Base-by-base conservation (phyloP, 2,888 invertebrate genomes). In the Iphiclides podalirius region DNA sequence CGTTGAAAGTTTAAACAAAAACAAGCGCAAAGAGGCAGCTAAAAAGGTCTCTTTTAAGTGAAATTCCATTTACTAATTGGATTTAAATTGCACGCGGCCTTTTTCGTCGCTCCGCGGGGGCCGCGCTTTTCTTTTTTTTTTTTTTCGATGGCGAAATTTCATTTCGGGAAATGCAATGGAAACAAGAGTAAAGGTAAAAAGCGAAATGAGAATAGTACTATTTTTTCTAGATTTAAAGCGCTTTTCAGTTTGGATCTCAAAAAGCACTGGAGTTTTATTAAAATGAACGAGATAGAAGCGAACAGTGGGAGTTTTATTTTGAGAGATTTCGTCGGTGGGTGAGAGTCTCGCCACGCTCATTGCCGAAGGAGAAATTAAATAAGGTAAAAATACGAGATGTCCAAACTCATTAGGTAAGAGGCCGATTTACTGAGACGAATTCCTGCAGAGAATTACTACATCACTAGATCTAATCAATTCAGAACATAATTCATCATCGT, bases 51-150 rank as follows among this genome's bases (percentile, higher is more conserved):
- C 61, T 64, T 62, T 58, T 54, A 63, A 52, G 50, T 55, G 57
- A 51, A 55, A 55, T 64, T 59, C 61, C 60, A 68, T 66, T 65
- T 58, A 50, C 57, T 70, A 68, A 67, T 70, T 67, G 67, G 58
- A 59, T 63, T 65, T 57, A 61, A 67, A 65, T 63, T 60, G 59
- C 57, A 51, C 37, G 37, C 26, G 26, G 44, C 20, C 12, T 39
- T 47, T 47, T 40, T 44, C 36, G 44, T 44, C 16, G 44, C 44
- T 36, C 36, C 33, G 14, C 34, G 34, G 23, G 17, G 46, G 46
- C 31, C n/a, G n/a, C n/a, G n/a, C 17, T 37, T 17, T 31, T 12
- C 9, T 31, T 31, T 11, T 9, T 11, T 20, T 1, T 42, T 34
- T 40, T 40, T 46, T 33, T 11, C 39, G 11, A 23, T 16, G 39